Evolutionary conservation across 2,888 invertebrate species (phyloP).

Genomic region (Chromoteleia sp.): DNA sequence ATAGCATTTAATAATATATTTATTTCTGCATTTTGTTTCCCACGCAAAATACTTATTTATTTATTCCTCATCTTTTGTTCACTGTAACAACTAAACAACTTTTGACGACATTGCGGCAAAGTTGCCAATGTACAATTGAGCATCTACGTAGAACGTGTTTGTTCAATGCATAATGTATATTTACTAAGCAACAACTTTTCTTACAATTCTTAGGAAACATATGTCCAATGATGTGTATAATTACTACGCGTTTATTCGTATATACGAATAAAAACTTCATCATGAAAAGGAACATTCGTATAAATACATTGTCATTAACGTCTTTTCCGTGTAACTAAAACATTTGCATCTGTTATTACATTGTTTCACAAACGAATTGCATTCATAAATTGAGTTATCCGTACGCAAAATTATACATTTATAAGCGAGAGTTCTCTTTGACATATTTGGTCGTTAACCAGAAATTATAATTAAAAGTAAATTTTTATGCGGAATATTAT

Average conservation of each 20-base stretch:
- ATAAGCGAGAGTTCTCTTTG: neutral
- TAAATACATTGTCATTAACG: conserved; percentile 5
- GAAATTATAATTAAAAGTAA: neutral
- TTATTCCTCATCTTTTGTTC: no score
- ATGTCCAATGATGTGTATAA: conserved; percentile 10
- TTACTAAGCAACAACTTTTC: conserved; percentile 17
- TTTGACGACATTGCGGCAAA: no score
- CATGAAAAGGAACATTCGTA: conserved; percentile 22
- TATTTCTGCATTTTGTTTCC: no score
- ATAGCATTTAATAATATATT: no score
- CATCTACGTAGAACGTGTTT: no score
- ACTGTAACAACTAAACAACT: no score
- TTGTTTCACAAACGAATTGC: conserved; percentile 18
- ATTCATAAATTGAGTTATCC: conserved; percentile 19
- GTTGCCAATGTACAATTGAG: no score
- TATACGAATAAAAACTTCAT: conserved; percentile 15
- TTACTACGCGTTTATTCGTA: conserved; percentile 4
- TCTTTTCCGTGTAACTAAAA: conserved; percentile 14
- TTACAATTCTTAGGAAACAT: conserved; percentile 20
- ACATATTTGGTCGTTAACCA: no score
- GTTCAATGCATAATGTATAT: conserved; percentile 19
- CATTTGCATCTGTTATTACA: conserved; percentile 31
- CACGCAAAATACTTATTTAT: no score
- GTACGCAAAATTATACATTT: conserved; percentile 6
- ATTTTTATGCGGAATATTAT: neutral